A percentile compares a stretch with the other conserved stretches of the same genome.
These are phyloP conservation scores for Sesia bembeciformis DNA, from an alignment of 2,888 invertebrate species.

Conservation along the genomic window DNA sequence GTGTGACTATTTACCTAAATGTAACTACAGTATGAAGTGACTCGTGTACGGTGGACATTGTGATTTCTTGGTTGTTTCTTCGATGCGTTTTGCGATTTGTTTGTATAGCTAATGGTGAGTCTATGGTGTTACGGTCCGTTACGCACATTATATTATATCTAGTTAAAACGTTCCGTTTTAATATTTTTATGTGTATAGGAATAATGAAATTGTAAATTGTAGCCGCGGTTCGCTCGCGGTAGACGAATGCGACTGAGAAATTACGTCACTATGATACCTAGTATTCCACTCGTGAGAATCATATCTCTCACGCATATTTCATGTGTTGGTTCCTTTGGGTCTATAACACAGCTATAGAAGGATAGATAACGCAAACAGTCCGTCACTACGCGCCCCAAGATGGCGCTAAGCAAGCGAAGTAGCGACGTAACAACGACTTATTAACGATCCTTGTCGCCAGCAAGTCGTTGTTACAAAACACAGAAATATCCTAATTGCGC, in stretches of 20 bases:
- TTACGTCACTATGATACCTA: slow-evolving; percentile 12
- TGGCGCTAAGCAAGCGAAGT: too few relatives aligned
- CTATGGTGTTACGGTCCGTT: slow-evolving; percentile 44
- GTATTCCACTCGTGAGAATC: slow-evolving; percentile 7
- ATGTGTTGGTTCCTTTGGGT: too few relatives aligned
- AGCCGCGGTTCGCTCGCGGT: slow-evolving; percentile 8
- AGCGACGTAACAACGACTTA: too few relatives aligned
- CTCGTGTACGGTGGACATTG: neutral
- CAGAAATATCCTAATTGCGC: too few relatives aligned
- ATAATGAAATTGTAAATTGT: slow-evolving; percentile 21
- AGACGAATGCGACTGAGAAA: slow-evolving; percentile 11
- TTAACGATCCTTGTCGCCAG: too few relatives aligned
- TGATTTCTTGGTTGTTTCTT: slow-evolving; percentile 6
- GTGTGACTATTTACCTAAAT: neutral
- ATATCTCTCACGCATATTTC: neutral
- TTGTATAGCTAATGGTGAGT: slow-evolving; percentile 48
- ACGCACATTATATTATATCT: slow-evolving; percentile 48
- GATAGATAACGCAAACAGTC: slow-evolving; percentile 7
- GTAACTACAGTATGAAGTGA: neutral
- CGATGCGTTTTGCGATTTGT: slow-evolving; percentile 18
- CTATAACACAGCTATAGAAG: too few relatives aligned
- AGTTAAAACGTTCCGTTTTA: slow-evolving; percentile 44
- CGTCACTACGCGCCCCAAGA: neutral
- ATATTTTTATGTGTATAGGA: slow-evolving; percentile 56
- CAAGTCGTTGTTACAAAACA: too few relatives aligned